phyloP scores from a whole-genome alignment of 2,888 invertebrate species.

The Keiferia lycopersicella region DNA sequence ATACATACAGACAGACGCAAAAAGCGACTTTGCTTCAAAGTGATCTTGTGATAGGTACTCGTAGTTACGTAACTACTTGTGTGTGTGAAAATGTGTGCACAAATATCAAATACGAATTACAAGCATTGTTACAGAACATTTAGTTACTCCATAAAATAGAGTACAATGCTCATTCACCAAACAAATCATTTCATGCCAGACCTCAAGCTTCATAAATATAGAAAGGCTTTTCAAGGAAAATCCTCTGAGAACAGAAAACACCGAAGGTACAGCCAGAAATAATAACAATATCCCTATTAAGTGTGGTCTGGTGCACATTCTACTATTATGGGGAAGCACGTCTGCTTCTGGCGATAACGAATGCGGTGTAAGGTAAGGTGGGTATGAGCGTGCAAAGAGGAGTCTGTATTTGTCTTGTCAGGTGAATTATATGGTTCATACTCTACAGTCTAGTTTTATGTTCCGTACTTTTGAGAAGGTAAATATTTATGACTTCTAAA shows the following conservation, averaged over 20 bases:
- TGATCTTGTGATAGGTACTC: no score
- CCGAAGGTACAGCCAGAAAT: not conserved
- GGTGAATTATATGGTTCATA: constrained; percentile 4
- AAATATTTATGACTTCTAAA: no score
- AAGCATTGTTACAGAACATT: not conserved
- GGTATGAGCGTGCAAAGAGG: not conserved
- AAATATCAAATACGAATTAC: not conserved
- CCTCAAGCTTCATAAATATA: constrained; percentile 1
- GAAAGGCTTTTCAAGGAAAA: not conserved
- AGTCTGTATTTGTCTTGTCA: constrained; percentile 8
- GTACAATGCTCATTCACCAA: not conserved
- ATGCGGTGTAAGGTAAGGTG: constrained; percentile 2
- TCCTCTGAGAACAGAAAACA: constrained; percentile 3
- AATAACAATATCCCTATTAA: constrained; percentile 19
- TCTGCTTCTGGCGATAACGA: constrained; percentile 24
- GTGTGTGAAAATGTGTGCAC: no score
- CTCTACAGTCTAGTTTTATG: not conserved
- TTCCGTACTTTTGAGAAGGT: not conserved
- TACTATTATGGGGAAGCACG: constrained; percentile 15
- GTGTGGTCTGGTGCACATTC: constrained; percentile 22
- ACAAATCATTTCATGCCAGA: constrained; percentile 9
- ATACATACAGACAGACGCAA: no score
- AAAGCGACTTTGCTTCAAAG: no score
- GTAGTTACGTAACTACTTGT: no score
- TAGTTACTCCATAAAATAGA: not conserved